These are phyloP conservation scores for Stegastes partitus DNA, from an alignment of 2,113 vertebrate genomes.

Conservation along the genomic window DNA sequence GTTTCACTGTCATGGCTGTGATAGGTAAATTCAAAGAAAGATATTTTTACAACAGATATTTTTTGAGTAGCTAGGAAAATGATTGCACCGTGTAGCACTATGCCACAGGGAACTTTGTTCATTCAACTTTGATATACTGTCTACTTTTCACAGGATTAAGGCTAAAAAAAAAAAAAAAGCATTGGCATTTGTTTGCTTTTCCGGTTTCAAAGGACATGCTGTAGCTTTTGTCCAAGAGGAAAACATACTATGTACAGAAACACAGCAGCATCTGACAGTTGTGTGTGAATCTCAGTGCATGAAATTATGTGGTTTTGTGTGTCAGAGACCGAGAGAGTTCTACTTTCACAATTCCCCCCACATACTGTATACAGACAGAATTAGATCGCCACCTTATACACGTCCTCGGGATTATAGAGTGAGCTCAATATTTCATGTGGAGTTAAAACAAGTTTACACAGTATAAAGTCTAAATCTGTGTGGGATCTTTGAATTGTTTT, in stretches of 20 bases:
- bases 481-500: background rate
- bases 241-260: background rate
- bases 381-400: background rate
- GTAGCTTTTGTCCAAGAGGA: conserved; percentile 7
- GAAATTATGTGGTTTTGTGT: background rate
- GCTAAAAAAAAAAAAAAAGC: background rate
- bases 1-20: background rate
- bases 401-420: conserved; percentile 2
- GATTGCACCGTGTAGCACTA: conserved; percentile 6
- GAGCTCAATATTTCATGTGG: conserved; percentile 27
- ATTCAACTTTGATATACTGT: conserved; percentile 16
- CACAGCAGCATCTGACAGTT: background rate
- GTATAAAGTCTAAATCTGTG: background rate
- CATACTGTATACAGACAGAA: conserved; percentile 4
- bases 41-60: conserved; percentile 7
- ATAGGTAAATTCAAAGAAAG: conserved; percentile 21
- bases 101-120: conserved; percentile 33
- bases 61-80: conserved; percentile 30
- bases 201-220: conserved; percentile 2
- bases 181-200: conserved; percentile 15
- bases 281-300: background rate
- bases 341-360: conserved; percentile 10
- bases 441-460: conserved; percentile 15
- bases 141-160: conserved; percentile 35
- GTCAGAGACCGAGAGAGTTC: background rate